A percentile compares a stretch with the other conserved stretches of the same genome.
phyloP scores from a whole-genome alignment of 2,888 invertebrate species.

The Diogma glabrata region DNA sequence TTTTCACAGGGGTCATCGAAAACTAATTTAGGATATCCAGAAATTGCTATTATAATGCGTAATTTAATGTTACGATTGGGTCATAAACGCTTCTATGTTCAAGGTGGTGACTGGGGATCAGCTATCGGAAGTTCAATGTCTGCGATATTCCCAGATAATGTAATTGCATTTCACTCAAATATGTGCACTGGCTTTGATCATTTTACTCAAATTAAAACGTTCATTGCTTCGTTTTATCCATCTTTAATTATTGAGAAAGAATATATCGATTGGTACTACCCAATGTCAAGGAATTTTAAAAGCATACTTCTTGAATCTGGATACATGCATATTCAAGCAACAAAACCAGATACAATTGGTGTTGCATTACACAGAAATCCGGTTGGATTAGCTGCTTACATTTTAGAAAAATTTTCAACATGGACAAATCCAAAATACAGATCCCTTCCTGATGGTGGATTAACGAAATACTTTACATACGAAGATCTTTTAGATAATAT shows the following conservation, averaged over 20 bases:
- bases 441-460: slow-evolving; percentile 49
- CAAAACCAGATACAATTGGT: slow-evolving; percentile 81
- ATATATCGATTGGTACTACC: slow-evolving; percentile 39
- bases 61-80: slow-evolving; percentile 59
- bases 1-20: slow-evolving; percentile 38
- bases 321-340: slow-evolving; percentile 67
- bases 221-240: slow-evolving; percentile 45
- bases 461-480: slow-evolving; percentile 41
- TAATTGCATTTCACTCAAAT: slow-evolving; percentile 50
- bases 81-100: slow-evolving; percentile 49
- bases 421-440: slow-evolving; percentile 49
- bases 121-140: slow-evolving; percentile 50
- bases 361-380: slow-evolving; percentile 26
- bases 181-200: slow-evolving; percentile 38
- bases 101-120: slow-evolving; percentile 78
- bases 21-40: slow-evolving; percentile 44
- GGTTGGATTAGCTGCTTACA: slow-evolving; percentile 76
- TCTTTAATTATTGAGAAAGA: slow-evolving; percentile 43
- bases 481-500: slow-evolving; percentile 54
- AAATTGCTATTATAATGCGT: slow-evolving; percentile 45
- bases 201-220: slow-evolving; percentile 29
- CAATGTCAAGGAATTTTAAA: slow-evolving; percentile 27
- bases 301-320: slow-evolving; percentile 39
- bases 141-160: slow-evolving; percentile 47
- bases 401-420: slow-evolving; percentile 74